Base-by-base conservation (phyloP, 2,113 vertebrate genomes). In the Bujurquina vittata region DNA sequence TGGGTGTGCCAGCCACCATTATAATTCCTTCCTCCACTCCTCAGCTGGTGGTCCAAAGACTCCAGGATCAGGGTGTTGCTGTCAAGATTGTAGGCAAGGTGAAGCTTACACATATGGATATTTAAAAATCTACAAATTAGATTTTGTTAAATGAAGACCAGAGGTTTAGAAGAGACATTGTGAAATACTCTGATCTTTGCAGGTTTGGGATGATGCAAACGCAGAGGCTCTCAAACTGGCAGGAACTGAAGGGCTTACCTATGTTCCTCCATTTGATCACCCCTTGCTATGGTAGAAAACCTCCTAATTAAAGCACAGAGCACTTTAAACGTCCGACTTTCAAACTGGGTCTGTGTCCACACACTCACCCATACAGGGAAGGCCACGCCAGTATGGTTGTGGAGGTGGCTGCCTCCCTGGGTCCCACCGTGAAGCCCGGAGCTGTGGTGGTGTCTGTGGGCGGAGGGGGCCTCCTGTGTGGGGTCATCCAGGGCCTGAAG, bases 161-260 rank as follows among this genome's bases (percentile, higher is more conserved):
- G 33, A 75, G 56, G 49, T 52, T 52, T 52, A 52, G 15, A 7
- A 18, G 49, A 52, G 5, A 52, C 5, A 15, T 5, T 52, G 17
- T 18, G 17, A 5, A 29, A 4, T 2, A 56, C 5, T 29, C 7
- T 15, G 40, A 1, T 78, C n/a, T 22, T 11, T 49, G 18, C 26
- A 96, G 96, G 95, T 96, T 52, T 96, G 95, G 95, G 96, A 96
- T 80, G 96, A 96, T 22, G 95, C 96, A 15, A 95, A 96, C 10
- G 77, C 90, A 0, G 94, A 96, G 60, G 96, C 96, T 35, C 87
- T 95, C 9, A 84, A 89, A 60, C 78, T 96, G 73, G 87, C 91
- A 10, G 87, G 95, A 55, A 88, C 62, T 0, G 93, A 95, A 65
- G 94, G 93, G 1, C 93, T 96, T 33, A 90, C 87, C 18, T 95